These are phyloP conservation scores for Sebastolobus altivelis DNA, from an alignment of 2,797 vertebrate genomes.

Conservation along the genomic window DNA sequence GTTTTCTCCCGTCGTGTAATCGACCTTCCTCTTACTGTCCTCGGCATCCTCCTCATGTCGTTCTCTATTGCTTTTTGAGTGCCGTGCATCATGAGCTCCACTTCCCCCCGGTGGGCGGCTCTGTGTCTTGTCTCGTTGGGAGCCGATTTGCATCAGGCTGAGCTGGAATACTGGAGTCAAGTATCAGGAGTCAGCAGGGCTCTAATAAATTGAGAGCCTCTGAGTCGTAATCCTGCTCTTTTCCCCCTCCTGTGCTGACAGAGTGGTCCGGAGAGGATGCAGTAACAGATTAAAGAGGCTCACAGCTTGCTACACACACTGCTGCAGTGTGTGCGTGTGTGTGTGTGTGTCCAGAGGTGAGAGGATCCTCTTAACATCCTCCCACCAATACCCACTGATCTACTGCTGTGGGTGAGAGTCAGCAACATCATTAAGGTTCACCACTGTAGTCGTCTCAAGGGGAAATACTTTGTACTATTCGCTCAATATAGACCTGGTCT, in stretches of 20 bases:
- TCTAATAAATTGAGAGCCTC: constrained; percentile 66
- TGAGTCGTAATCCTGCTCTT: constrained; percentile 62
- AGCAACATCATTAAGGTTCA: constrained; percentile 34
- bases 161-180: constrained; percentile 37
- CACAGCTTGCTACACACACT: constrained; percentile 43
- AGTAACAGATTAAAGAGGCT: constrained; percentile 70
- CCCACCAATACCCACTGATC: constrained; percentile 40
- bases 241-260: constrained; percentile 60
- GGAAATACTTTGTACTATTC: constrained; percentile 1
- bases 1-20: background rate
- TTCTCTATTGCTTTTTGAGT: constrained; percentile 31
- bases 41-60: constrained; percentile 7
- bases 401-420: constrained; percentile 34
- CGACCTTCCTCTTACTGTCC: constrained; percentile 3
- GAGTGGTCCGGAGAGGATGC: constrained; percentile 62
- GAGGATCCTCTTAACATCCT: constrained; percentile 59
- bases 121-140: constrained; percentile 7
- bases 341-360: constrained; percentile 41
- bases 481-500: background rate
- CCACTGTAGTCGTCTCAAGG: constrained; percentile 12
- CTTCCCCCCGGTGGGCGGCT: background rate
- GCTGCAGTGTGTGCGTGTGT: constrained; percentile 17
- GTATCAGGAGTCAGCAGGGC: constrained; percentile 60
- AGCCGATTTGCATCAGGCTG: constrained; percentile 52
- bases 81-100: constrained; percentile 20